phyloP scores from a whole-genome alignment of 2,888 invertebrate genomes.

The Orthonychiurus folsomi region DNA sequence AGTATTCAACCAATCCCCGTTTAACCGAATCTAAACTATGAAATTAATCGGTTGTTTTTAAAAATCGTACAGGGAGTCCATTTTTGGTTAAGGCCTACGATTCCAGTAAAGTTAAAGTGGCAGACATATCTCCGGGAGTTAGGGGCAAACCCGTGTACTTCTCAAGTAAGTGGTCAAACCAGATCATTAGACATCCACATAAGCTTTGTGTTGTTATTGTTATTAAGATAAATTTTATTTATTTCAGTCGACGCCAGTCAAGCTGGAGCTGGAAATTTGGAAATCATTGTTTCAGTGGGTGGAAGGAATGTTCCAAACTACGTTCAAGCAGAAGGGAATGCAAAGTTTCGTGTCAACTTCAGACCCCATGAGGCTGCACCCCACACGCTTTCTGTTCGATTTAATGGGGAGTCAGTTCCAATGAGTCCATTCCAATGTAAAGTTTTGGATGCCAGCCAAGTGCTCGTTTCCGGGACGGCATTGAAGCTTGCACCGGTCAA shows the following conservation, averaged over 20 bases:
- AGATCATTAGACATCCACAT: neutral
- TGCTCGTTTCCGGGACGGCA: constrained; percentile 57
- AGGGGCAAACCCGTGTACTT: constrained; percentile 90
- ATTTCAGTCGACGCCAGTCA: constrained; percentile 51
- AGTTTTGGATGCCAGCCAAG: constrained; percentile 60
- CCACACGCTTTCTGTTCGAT: constrained; percentile 81
- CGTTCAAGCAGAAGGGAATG: constrained; percentile 94
- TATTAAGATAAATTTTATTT: constrained; percentile 15
- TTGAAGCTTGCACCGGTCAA: constrained; percentile 62
- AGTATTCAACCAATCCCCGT: neutral
- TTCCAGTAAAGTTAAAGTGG: constrained; percentile 85
- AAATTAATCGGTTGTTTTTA: neutral
- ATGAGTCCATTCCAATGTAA: constrained; percentile 92
- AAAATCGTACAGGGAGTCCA: constrained; percentile 64
- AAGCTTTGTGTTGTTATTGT: neutral
- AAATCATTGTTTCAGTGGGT: constrained; percentile 45
- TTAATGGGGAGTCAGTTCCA: constrained; percentile 57
- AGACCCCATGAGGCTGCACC: constrained; percentile 88
- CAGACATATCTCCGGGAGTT: constrained; percentile 80
- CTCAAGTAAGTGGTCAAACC: constrained; percentile 61
- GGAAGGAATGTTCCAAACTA: constrained; percentile 96
- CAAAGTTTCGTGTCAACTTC: constrained; percentile 87
- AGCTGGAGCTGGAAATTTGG: constrained; percentile 73
- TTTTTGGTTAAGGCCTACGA: constrained; percentile 94
- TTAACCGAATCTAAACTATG: too few relatives aligned